Evolutionary conservation across 2,888 invertebrate species (phyloP), one percentile per base, ranked within the genome.

Genomic region (Odontomyia ornata): DNA sequence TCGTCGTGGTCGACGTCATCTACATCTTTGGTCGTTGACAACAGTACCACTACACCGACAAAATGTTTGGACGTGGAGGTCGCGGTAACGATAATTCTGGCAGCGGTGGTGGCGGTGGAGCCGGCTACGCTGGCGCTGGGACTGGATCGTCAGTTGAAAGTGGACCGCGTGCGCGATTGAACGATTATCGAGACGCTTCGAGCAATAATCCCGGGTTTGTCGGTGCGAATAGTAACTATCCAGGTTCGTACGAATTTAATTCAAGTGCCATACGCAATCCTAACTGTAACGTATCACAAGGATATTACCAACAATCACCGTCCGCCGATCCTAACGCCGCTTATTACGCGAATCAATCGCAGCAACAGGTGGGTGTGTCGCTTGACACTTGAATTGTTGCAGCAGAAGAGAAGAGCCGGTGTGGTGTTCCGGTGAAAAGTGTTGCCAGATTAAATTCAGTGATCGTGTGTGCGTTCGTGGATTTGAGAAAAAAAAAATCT

Each of bases 121-220:
- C 75, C 75, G 75, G 60, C 56, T 57, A 75, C 36, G 27, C 25
- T 47, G 52, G 23, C 23, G 76, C 57, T 3, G 30, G 57, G 15
- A 4, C 28, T 11, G 4, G 7, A 13, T 47, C 67, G 46, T 23
- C 84, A 86, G 84, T 86, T 83, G 85, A 86, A 84, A 85, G 85
- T 83, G 84, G 84, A 84, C 83, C 86, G 85, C 84, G 86, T 84
- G 82, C 83, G 83, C 83, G 83, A 80, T 82, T 83, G 82, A 83
- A 83, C 82, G 81, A 80, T 77, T 81, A 79, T 77, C 76, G 78
- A 65, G 76, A 67, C 62, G 46, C 18, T 46, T 18, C 43, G 67
- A 65, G 18, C 27, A 78, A 69, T 77, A 76, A 72, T 76, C 77
- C 73, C 52, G 69, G 69, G 28, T 28, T 47, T 64, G 75, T 47